Evolutionary conservation across 2,797 vertebrate genomes (phyloP).

Genomic region (Vespertilio murinus): DNA sequence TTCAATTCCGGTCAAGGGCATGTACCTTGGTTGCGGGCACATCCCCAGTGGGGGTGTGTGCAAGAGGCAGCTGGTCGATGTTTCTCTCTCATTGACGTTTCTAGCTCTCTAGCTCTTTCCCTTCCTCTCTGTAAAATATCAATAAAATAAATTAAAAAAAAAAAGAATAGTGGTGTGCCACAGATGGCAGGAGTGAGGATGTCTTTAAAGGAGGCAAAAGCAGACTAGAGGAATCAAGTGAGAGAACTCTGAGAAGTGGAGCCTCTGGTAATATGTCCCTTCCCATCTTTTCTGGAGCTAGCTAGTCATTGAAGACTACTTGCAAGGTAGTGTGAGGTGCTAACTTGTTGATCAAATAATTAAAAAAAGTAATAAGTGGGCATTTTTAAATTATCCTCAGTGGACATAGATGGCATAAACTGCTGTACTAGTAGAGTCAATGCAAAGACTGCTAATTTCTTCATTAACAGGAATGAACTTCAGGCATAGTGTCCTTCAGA

Average conservation of each 20-base stretch:
- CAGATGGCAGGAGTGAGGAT: constrained; percentile 11
- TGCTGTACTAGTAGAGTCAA: not conserved
- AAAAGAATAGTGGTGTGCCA: not conserved
- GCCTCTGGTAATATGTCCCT: not conserved
- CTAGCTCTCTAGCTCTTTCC: too few relatives aligned
- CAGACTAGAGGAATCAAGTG: constrained; percentile 7
- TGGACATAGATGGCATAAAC: constrained; percentile 7
- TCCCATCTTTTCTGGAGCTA: constrained; percentile 40
- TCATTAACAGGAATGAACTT: not conserved
- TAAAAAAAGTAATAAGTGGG: constrained; percentile 33
- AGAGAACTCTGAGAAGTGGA: not conserved
- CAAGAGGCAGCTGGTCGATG: too few relatives aligned
- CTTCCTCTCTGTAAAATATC: too few relatives aligned
- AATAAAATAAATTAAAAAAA: too few relatives aligned
- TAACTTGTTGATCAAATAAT: constrained; percentile 40
- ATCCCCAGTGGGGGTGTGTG: too few relatives aligned
- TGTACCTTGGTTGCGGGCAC: too few relatives aligned
- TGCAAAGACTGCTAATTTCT: not conserved
- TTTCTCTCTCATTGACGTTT: too few relatives aligned
- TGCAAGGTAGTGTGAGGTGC: constrained; percentile 36
- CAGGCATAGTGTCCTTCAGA: not conserved
- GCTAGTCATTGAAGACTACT: constrained; percentile 48
- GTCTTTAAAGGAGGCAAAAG: constrained; percentile 61
- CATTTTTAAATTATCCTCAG: not conserved
- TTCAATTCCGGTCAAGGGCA: too few relatives aligned